phyloP scores from a whole-genome alignment of 92 coral and sea anemone species.

The Porites evermanni region DNA sequence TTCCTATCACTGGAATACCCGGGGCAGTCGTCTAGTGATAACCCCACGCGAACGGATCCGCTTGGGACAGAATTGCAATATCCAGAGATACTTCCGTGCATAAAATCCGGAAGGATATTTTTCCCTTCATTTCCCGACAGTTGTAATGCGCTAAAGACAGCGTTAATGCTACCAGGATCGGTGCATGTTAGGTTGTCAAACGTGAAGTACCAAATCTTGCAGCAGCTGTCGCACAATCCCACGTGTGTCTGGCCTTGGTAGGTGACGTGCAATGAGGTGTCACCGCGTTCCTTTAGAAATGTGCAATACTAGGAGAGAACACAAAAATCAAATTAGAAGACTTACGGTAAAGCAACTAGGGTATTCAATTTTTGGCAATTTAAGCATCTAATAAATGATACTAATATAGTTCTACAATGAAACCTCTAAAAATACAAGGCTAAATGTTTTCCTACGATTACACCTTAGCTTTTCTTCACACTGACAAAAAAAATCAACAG shows the following conservation, averaged over 20 bases:
- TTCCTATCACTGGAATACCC: conserved; percentile 32
- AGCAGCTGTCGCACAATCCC: conserved; percentile 74
- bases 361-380: not conserved
- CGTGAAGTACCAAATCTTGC: conserved; percentile 82
- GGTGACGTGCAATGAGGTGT: conserved; percentile 61
- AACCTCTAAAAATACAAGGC: no score
- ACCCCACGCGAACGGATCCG: conserved; percentile 69
- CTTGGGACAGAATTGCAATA: conserved; percentile 66
- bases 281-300: conserved; percentile 53
- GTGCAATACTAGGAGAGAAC: conserved; percentile 58
- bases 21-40: conserved; percentile 65
- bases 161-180: conserved; percentile 69
- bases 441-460: no score
- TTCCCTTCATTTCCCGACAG: conserved; percentile 48
- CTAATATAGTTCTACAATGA: no score
- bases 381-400: no score
- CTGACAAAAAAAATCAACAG: no score
- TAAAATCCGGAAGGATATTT: conserved; percentile 69
- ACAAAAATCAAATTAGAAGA: not conserved
- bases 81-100: conserved; percentile 82
- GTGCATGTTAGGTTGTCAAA: conserved; percentile 74
- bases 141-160: conserved; percentile 67
- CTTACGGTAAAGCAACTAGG: not conserved
- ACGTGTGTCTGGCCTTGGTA: conserved; percentile 84
- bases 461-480: no score